Percentiles rank a stretch among this genome's conserved stretches.
Evolutionary conservation across 1,140 invertebrate genomes (phyloP).

Genomic region (Apocrypta bakeri): DNA sequence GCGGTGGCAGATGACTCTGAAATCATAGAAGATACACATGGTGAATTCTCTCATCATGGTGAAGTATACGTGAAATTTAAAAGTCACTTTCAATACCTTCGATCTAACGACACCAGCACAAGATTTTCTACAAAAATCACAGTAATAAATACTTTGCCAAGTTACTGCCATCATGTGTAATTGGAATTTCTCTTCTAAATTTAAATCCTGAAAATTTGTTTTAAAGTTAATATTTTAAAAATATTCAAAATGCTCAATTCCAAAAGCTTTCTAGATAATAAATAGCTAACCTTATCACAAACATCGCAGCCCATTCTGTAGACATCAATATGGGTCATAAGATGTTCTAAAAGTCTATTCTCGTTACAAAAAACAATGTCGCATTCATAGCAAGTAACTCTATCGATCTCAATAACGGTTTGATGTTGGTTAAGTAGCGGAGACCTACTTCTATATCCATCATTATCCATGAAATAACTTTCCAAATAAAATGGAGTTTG

Average conservation of each 20-base stretch:
- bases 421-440: neutral
- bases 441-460: constrained; percentile 38
- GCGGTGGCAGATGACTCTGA: constrained; percentile 49
- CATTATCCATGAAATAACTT: constrained; percentile 51
- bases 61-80: neutral
- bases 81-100: constrained; percentile 47
- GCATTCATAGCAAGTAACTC: constrained; percentile 50
- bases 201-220: constrained; percentile 49
- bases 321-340: constrained; percentile 52
- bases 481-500: constrained; percentile 53
- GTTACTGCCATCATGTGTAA: constrained; percentile 53
- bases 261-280: neutral
- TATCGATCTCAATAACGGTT: constrained; percentile 45
- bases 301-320: constrained; percentile 52
- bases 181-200: constrained; percentile 54
- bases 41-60: neutral
- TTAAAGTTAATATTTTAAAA: neutral
- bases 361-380: constrained; percentile 52
- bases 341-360: constrained; percentile 50
- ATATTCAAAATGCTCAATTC: too few relatives aligned
- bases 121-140: constrained; percentile 55
- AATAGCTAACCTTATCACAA: constrained; percentile 49
- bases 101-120: constrained; percentile 55
- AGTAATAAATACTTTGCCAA: constrained; percentile 53
- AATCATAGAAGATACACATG: neutral